These are phyloP conservation scores for Caenorhabditis becei DNA, from an alignment of 2,888 invertebrate species.

Conservation along the genomic window DNA sequence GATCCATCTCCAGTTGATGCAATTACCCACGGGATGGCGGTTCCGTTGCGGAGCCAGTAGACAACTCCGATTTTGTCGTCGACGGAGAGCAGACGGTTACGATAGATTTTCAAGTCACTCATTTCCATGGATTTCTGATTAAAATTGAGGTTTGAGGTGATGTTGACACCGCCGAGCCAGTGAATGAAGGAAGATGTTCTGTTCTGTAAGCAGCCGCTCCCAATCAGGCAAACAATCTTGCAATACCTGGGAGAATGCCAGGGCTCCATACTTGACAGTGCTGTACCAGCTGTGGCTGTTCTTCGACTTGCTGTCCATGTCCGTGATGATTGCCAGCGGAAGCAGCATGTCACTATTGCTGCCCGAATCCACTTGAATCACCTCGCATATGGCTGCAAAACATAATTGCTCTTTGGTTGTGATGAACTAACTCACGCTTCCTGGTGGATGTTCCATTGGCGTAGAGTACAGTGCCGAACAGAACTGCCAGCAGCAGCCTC, in stretches of 20 bases:
- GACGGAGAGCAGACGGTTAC: constrained; percentile 91
- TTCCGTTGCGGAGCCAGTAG: constrained; percentile 63
- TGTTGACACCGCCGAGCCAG: constrained; percentile 61
- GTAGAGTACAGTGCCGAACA: neutral
- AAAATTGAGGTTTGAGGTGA: constrained; percentile 61
- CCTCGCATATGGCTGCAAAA: constrained; percentile 45
- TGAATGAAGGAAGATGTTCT: constrained; percentile 60
- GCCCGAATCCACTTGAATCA: constrained; percentile 45
- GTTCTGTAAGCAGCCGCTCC: constrained; percentile 25
- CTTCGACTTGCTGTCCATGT: constrained; percentile 57
- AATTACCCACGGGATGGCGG: constrained; percentile 85
- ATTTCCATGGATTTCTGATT: constrained; percentile 90
- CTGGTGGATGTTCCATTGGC: neutral
- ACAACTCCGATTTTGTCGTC: constrained; percentile 92
- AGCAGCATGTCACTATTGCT: constrained; percentile 57
- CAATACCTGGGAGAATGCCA: constrained; percentile 52
- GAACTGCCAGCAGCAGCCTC: constrained; percentile 14
- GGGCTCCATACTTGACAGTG: constrained; percentile 59
- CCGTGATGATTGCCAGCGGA: constrained; percentile 58
- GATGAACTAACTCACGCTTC: constrained; percentile 25
- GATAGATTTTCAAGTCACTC: constrained; percentile 93
- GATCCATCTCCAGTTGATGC: constrained; percentile 93
- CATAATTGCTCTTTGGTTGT: too few species aligned
- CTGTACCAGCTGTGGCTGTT: constrained; percentile 60
- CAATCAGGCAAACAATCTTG: neutral